Conservation (phyloP, 2,113 vertebrate species). For the Tupaia chinensis region DNA sequence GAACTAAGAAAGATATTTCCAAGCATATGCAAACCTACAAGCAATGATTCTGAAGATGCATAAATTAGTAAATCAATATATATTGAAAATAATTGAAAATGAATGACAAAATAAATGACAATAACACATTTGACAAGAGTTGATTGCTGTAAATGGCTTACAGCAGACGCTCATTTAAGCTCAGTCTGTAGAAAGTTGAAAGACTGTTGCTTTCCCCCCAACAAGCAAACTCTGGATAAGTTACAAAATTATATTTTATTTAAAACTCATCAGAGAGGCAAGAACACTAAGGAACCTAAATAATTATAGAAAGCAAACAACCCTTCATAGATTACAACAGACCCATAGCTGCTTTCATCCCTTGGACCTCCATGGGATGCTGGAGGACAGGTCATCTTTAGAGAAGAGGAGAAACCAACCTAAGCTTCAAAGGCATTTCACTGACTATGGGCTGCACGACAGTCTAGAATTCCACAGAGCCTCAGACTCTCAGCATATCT, state of each 20-base stretch:
- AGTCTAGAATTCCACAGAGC: neutral
- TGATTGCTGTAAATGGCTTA: neutral
- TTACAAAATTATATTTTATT: neutral
- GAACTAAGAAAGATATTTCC: conserved; percentile 52
- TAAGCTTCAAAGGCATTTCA: neutral
- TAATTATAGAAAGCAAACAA: neutral
- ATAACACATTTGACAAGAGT: neutral
- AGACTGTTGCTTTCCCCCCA: neutral
- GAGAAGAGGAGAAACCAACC: neutral
- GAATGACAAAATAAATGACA: neutral
- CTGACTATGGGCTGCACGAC: too few species aligned
- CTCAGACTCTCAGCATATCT: neutral
- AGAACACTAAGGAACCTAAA: neutral
- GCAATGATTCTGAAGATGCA: neutral
- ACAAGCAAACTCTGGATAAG: neutral
- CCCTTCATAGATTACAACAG: neutral
- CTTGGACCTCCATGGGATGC: too few species aligned
- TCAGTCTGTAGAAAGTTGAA: neutral
- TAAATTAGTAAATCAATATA: neutral
- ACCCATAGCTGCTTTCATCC: neutral
- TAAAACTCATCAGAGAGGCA: neutral
- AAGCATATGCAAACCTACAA: neutral
- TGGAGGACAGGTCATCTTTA: neutral
- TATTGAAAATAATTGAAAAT: conserved; percentile 3
- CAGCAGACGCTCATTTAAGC: neutral